These are phyloP conservation scores for Diachrysia chrysitis DNA, from an alignment of 2,888 invertebrate genomes.

Conservation along the genomic window DNA sequence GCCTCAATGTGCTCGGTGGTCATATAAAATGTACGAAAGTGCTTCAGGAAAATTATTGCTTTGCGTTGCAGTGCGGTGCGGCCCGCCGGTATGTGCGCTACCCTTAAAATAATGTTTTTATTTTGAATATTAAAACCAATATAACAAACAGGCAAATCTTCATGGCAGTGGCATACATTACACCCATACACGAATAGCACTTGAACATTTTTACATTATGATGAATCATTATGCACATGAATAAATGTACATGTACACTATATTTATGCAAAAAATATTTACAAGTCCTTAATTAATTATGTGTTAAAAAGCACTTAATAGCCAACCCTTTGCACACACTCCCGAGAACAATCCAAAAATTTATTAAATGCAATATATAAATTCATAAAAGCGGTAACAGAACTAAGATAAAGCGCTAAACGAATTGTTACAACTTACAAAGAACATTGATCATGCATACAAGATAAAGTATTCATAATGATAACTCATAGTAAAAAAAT, in stretches of 20 bases:
- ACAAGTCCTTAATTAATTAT: slow-evolving; percentile 80
- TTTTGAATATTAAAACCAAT: slow-evolving; percentile 47
- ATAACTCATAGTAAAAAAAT: too few species aligned
- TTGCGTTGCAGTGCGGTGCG: too few species aligned
- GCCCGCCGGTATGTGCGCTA: too few species aligned
- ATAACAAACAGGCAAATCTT: slow-evolving; percentile 53
- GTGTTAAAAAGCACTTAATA: slow-evolving; percentile 84
- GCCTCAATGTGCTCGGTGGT: too few species aligned
- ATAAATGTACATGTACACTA: slow-evolving; percentile 77
- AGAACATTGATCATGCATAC: slow-evolving; percentile 60
- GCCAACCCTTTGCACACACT: slow-evolving; percentile 73
- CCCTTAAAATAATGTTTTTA: slow-evolving; percentile 52
- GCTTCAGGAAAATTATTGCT: too few species aligned
- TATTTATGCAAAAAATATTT: slow-evolving; percentile 87
- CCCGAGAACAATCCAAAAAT: slow-evolving; percentile 61
- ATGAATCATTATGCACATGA: slow-evolving; percentile 79
- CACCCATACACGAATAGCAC: slow-evolving; percentile 84
- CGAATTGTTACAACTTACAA: slow-evolving; percentile 52
- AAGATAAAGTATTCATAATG: slow-evolving; percentile 58
- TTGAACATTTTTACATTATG: slow-evolving; percentile 81
- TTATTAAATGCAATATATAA: slow-evolving; percentile 58
- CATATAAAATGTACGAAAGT: too few species aligned
- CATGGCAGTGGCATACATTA: slow-evolving; percentile 85
- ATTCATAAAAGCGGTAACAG: slow-evolving; percentile 56
- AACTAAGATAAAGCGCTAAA: slow-evolving; percentile 55